Evolutionary conservation across 2,113 vertebrate species (phyloP).

Genomic region (Syngnathus typhle): DNA sequence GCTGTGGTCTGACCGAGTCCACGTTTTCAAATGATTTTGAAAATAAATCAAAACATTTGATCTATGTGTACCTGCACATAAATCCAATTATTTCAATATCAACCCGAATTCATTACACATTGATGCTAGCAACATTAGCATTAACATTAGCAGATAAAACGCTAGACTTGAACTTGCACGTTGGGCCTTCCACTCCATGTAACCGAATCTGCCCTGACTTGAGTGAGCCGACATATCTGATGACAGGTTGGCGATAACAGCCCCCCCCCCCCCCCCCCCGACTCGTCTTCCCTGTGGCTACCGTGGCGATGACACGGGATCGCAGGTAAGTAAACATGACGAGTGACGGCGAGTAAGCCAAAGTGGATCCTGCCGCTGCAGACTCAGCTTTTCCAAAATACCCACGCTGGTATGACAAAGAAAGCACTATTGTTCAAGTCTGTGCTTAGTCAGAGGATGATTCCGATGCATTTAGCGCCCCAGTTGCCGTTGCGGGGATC

Average conservation of each 20-base stretch:
- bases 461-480: slow-evolving; percentile 14
- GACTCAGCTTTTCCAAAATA: neutral
- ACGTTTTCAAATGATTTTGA: no score
- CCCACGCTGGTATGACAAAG: neutral
- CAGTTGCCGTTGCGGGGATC: slow-evolving; percentile 17
- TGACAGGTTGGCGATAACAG: slow-evolving; percentile 47
- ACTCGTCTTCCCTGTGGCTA: neutral
- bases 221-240: slow-evolving; percentile 34
- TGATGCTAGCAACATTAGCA: neutral
- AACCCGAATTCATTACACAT: no score
- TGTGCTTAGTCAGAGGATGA: slow-evolving; percentile 1
- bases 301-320: slow-evolving; percentile 32
- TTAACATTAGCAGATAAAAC: neutral
- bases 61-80: no score
- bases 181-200: slow-evolving; percentile 19
- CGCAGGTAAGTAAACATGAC: slow-evolving; percentile 27
- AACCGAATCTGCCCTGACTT: slow-evolving; percentile 27
- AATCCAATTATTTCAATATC: no score
- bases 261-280: neutral
- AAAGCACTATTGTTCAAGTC: neutral
- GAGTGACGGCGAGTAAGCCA: slow-evolving; percentile 22
- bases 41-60: no score
- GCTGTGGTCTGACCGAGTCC: no score
- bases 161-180: neutral
- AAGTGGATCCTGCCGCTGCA: neutral